Base-by-base conservation (phyloP, 1,140 invertebrate genomes). In the Euborellia annulipes region DNA sequence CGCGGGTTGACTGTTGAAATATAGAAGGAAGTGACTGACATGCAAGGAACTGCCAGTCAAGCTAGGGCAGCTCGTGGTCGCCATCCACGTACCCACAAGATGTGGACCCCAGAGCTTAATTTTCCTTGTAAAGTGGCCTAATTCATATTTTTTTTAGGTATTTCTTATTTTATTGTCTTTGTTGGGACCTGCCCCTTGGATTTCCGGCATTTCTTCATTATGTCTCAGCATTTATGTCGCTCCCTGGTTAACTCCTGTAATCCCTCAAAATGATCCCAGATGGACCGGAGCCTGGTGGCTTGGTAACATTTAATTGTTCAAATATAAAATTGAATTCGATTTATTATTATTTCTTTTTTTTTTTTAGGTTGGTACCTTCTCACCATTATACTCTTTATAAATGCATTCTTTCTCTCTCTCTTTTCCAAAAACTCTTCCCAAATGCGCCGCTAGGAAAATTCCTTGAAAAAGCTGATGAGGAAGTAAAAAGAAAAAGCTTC, bases 231-330 rank as follows among this genome's bases (percentile, higher is more conserved):
- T 79, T 30, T 83, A 80, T 51, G 77, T 82, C 18, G 75, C 74
- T n/a, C 78, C 79, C 1, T 66, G 67, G 8, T 55, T 82, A 40
- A 79, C 73, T 34, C 79, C 80, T 2, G 74, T 71, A 1, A 81
- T 83, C 34, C 69, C 64, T 13, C 75, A 66, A 23, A 66, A 72
- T 51, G 79, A 84, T 65, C 79, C 79, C 2, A 66, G 79, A 48
- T 85, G 80, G 80, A 55, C 82, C 17, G 81, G 81, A 2, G 80
- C 80, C 9, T 85, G 80, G 80, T 85, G 80, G 81, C 51, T 83
- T 20, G 85, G 85, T 48, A 19, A 27, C n/a, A n/a, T n/a, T n/a
- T n/a, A 11, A 6, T 27, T 11, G 23, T 27, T 11, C 23, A 27
- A 4, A 27, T 6, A 27, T 6, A 27, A 4, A 27, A 6, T 27